Percentiles rank a stretch among this genome's conserved stretches.
Evolutionary conservation across 2,113 vertebrate species (phyloP).

Genomic region (Neogale vison): DNA sequence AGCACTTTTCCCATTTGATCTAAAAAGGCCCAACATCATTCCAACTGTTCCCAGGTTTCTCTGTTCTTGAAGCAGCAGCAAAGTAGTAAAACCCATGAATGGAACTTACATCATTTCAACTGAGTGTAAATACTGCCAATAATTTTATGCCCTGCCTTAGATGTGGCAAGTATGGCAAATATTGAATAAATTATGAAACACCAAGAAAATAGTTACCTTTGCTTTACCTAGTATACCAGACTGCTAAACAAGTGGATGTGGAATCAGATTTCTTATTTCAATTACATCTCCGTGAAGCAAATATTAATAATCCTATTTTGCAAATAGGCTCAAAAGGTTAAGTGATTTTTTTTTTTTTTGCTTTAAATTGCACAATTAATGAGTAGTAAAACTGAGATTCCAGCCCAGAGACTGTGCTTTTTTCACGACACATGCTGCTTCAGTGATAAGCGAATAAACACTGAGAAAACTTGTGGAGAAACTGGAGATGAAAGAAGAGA

Average conservation of each 20-base stretch:
- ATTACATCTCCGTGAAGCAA: background rate
- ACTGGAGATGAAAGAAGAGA: background rate
- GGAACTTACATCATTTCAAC: background rate
- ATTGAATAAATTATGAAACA: conserved; percentile 13
- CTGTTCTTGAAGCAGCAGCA: background rate
- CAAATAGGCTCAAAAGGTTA: background rate
- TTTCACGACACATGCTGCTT: background rate
- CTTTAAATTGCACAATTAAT: conserved; percentile 14
- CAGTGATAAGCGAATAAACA: background rate
- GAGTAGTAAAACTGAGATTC: background rate
- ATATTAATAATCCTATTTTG: conserved; percentile 7
- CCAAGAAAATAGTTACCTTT: background rate
- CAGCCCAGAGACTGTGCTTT: background rate
- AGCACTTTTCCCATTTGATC: background rate
- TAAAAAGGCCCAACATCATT: background rate
- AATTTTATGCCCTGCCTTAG: background rate
- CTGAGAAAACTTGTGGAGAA: background rate
- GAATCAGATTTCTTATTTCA: background rate
- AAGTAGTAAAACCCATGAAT: background rate
- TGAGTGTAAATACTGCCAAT: background rate
- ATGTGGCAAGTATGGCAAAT: background rate
- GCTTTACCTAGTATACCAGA: background rate
- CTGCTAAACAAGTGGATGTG: background rate
- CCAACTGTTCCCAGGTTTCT: background rate
- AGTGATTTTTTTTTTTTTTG: background rate